Conservation (phyloP, 2,888 invertebrate genomes). For the Neuroscelio doddi region DNA sequence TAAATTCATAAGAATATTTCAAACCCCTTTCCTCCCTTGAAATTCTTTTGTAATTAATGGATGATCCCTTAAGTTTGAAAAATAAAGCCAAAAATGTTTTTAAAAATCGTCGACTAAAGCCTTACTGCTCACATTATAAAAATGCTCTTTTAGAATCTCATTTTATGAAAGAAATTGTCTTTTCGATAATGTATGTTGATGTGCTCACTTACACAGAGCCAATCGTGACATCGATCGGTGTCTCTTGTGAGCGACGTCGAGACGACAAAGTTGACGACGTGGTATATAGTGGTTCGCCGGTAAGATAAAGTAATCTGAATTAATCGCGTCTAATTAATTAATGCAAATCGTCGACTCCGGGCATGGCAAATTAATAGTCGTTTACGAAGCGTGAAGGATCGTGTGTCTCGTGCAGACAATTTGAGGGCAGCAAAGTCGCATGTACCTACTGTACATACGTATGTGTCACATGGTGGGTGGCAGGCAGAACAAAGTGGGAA, state of each 20-base stretch:
- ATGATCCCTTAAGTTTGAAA: too few species aligned
- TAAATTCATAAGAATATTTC: too few species aligned
- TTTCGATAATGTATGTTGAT: conserved; percentile 38
- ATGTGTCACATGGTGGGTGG: conserved; percentile 39
- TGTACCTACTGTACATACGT: conserved; percentile 13
- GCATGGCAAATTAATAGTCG: conserved; percentile 46
- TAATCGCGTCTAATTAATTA: conserved; percentile 56
- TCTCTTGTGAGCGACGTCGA: conserved; percentile 36
- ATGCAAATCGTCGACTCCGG: conserved; percentile 51
- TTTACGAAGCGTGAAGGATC: conserved; percentile 40
- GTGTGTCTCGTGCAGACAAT: not conserved
- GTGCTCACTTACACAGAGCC: conserved; percentile 50
- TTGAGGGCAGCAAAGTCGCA: too few species aligned
- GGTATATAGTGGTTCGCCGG: conserved; percentile 31
- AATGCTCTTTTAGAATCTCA: too few species aligned
- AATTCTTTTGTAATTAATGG: too few species aligned
- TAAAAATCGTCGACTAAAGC: too few species aligned
- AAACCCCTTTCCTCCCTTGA: too few species aligned
- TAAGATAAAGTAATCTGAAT: conserved; percentile 56
- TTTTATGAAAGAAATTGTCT: too few species aligned
- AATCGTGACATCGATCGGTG: conserved; percentile 48
- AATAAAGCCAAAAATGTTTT: too few species aligned
- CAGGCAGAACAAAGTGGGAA: conserved; percentile 51
- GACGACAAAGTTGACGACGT: conserved; percentile 49
- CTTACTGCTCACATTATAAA: too few species aligned